Evolutionary conservation across 2,797 vertebrate genomes (phyloP).

Genomic region (Threskiornis aethiopicus): DNA sequence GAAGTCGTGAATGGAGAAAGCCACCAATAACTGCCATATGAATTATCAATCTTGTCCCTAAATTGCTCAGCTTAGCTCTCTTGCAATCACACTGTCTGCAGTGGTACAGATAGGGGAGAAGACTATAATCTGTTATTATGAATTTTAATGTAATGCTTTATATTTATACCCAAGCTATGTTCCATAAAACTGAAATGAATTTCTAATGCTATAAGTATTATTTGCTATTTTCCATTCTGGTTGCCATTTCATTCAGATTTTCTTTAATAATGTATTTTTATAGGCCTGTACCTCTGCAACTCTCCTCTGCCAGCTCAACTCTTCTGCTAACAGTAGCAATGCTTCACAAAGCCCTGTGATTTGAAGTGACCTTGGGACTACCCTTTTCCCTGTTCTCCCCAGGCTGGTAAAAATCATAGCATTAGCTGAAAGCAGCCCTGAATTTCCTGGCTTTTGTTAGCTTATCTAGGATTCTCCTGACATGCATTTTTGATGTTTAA

Average conservation of each 20-base stretch:
- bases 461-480: not conserved
- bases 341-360: slow-evolving; percentile 10
- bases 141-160: slow-evolving; percentile 61
- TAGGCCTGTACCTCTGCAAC: slow-evolving; percentile 6
- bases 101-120: slow-evolving; percentile 27
- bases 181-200: slow-evolving; percentile 55
- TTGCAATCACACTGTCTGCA: not conserved
- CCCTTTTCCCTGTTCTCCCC: not conserved
- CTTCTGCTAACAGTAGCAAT: not conserved
- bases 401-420: slow-evolving; percentile 9
- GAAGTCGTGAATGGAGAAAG: not conserved
- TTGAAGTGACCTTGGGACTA: slow-evolving; percentile 39
- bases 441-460: not conserved
- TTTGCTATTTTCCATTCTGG: slow-evolving; percentile 56
- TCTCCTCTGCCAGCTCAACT: slow-evolving; percentile 10
- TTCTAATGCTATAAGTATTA: slow-evolving; percentile 49
- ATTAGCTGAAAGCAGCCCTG: not conserved
- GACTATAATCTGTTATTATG: slow-evolving; percentile 45
- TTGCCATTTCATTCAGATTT: slow-evolving; percentile 46
- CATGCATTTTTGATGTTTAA: not conserved
- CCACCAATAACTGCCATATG: not conserved
- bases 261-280: slow-evolving; percentile 64
- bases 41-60: not conserved
- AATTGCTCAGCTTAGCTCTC: not conserved
- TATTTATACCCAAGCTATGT: slow-evolving; percentile 54